phyloP scores from a whole-genome alignment of 2,797 vertebrate species.

The Spatula versicolor region DNA sequence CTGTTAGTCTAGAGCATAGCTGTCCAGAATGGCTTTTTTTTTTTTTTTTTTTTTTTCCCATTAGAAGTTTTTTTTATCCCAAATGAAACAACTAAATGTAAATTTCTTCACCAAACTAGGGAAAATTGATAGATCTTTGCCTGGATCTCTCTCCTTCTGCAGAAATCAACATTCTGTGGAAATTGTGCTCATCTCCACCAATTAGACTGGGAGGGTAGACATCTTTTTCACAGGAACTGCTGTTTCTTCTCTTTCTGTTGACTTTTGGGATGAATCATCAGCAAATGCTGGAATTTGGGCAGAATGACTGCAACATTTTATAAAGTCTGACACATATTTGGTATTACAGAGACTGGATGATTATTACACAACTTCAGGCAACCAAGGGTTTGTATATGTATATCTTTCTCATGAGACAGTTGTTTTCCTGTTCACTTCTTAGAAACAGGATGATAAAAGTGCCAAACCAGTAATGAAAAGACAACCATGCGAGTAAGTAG shows the following conservation, averaged over 20 bases:
- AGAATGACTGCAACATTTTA: background rate
- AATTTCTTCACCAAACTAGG: background rate
- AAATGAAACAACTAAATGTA: background rate
- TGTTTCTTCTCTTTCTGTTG: background rate
- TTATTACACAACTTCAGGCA: background rate
- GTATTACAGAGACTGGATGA: background rate
- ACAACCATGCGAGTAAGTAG: background rate
- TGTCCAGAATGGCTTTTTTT: background rate
- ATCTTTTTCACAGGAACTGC: background rate
- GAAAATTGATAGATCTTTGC: background rate
- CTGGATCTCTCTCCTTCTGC: background rate
- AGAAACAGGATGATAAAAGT: background rate
- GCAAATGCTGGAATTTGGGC: background rate
- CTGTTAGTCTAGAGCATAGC: background rate
- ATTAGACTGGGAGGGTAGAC: background rate
- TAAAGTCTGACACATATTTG: background rate
- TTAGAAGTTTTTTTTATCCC: background rate
- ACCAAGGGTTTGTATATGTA: background rate
- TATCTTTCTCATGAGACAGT: background rate
- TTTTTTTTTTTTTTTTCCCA: background rate
- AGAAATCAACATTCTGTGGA: background rate
- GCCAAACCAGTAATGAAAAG: background rate
- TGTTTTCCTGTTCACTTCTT: background rate
- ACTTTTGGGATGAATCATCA: background rate
- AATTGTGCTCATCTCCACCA: background rate